Evolutionary conservation across 2,888 invertebrate species (phyloP).

Genomic region (Incurvaria masculella): DNA sequence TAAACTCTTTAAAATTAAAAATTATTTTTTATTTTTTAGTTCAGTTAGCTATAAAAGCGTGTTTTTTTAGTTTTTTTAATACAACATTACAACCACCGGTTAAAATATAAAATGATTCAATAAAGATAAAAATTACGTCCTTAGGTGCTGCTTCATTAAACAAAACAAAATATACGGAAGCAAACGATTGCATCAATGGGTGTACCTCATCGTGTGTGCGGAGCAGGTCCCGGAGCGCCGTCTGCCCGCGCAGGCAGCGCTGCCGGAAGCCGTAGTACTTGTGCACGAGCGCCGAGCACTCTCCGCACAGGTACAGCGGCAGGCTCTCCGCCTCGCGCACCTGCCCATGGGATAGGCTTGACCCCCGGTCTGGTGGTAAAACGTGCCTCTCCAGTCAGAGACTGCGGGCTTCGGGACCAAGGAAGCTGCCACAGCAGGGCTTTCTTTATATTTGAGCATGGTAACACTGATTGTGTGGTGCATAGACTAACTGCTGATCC

Average conservation of each 20-base stretch:
- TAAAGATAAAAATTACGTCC: neutral
- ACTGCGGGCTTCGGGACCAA: too few relatives aligned
- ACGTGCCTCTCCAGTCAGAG: too few relatives aligned
- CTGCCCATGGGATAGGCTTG: too few relatives aligned
- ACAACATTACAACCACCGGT: slow-evolving; percentile 11
- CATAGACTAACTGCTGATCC: too few relatives aligned
- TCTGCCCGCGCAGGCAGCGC: slow-evolving; percentile 29
- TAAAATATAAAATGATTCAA: slow-evolving; percentile 6
- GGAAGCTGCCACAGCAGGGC: too few relatives aligned
- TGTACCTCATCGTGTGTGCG: slow-evolving; percentile 29
- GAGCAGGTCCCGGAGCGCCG: slow-evolving; percentile 27
- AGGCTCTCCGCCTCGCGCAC: neutral
- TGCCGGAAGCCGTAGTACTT: slow-evolving; percentile 35
- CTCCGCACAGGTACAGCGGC: slow-evolving; percentile 32
- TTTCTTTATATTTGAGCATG: too few relatives aligned
- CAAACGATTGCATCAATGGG: neutral
- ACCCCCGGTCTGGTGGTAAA: too few relatives aligned
- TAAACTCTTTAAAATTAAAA: too few relatives aligned
- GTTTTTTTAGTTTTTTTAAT: too few relatives aligned
- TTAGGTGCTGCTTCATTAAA: neutral
- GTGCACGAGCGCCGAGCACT: slow-evolving; percentile 31
- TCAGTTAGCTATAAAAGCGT: too few relatives aligned
- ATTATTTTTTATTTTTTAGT: too few relatives aligned
- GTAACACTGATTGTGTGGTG: too few relatives aligned
- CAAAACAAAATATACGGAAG: neutral